A percentile compares a stretch with the other conserved stretches of the same genome.
Conservation (phyloP, 2,113 vertebrate genomes). For the Corydoras sp. region DNA sequence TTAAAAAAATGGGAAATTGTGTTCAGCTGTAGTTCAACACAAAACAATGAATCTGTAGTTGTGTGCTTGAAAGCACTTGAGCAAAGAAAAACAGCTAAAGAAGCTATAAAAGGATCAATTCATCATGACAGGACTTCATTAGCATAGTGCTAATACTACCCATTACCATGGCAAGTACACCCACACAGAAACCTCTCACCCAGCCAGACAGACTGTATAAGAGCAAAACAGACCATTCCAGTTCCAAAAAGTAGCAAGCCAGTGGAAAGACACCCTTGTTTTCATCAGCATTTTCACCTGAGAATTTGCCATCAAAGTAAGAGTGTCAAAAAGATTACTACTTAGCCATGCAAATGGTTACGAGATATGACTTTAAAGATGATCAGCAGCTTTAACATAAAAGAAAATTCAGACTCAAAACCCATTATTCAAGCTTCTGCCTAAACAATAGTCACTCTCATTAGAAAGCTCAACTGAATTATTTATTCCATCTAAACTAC, state of each 20-base stretch:
- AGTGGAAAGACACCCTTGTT: neutral
- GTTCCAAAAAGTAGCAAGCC: neutral
- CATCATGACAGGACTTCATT: slow-evolving; percentile 44
- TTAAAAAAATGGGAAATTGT: no score
- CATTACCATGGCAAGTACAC: slow-evolving; percentile 45
- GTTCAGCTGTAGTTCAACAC: neutral
- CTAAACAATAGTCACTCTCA: neutral
- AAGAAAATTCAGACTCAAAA: no score
- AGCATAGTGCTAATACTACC: slow-evolving; percentile 43
- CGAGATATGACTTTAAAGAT: no score
- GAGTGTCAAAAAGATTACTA: no score
- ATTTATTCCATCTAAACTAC: neutral
- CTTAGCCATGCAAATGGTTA: no score
- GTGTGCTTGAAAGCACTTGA: slow-evolving; percentile 15
- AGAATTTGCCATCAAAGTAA: no score
- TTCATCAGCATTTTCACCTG: neutral
- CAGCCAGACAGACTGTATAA: slow-evolving; percentile 21
- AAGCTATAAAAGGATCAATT: slow-evolving; percentile 50
- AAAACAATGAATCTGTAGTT: slow-evolving; percentile 10
- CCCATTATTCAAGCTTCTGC: neutral
- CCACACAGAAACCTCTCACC: slow-evolving; percentile 39
- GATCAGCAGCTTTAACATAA: no score
- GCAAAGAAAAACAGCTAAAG: slow-evolving; percentile 35
- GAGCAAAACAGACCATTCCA: slow-evolving; percentile 16
- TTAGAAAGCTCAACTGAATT: neutral